Evolutionary conservation across 2,888 invertebrate species (phyloP), one percentile per base, ranked within the genome.

Genomic region (Megamerina dolium): DNA sequence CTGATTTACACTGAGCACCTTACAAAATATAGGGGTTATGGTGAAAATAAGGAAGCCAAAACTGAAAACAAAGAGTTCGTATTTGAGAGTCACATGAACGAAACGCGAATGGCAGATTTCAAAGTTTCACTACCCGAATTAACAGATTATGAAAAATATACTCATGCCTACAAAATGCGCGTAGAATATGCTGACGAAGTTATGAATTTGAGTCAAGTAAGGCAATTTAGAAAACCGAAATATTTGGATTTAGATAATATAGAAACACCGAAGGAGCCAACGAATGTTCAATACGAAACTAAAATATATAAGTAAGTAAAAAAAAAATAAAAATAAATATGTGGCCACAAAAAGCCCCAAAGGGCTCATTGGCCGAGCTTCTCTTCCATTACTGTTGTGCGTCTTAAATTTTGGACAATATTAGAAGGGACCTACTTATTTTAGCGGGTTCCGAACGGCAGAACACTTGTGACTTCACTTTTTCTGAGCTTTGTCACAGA

Each of bases 61-160:
- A 35, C 48, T 17, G 43, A 52, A 1, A 41, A 54, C 23, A 78
- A 57, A 75, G 75, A 27, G 73, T 54, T 54, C 1, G 49, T 42
- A 8, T 59, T 62, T 17, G 61, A 59, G 10, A 51, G 57, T 13
- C 58, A 72, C 51, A 65, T 86, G 12, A 79, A 84, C 51, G 72
- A 75, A 35, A 78, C 81, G 56, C 85, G 86, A 14, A 71, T 85
- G 61, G 74, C 80, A 3, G 76, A 76, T 49, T 68, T 86, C 26
- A 77, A 77, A 48, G 77, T 84, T 47, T 74, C 74, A 37, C 77
- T 85, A 2, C 80, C 83, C 0, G 75, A 78, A 49, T 37, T 60
- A 27, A 48, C 57, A 2, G 55, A 68, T 33, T 52, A 59, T 29
- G 58, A 59, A 39, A 59, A 55, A 41, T 54, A 47, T 10, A 45